Evolutionary conservation across 92 coral and sea anemone genomes (phyloP).

Genomic region (Bergia sp.): DNA sequence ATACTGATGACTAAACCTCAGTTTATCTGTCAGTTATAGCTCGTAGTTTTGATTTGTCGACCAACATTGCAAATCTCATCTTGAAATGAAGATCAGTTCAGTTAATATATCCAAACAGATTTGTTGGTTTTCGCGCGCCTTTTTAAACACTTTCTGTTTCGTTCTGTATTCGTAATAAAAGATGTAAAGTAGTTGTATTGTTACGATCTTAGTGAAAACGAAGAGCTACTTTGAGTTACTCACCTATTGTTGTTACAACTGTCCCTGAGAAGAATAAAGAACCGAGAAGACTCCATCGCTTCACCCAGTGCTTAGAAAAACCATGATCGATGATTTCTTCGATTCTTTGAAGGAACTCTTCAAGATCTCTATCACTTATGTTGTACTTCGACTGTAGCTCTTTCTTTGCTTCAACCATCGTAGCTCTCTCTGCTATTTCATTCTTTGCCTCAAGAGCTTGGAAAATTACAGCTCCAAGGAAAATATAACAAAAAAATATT

Average conservation of each 20-base stretch:
- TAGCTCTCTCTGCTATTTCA: slow-evolving; percentile 73
- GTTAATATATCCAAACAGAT: neutral
- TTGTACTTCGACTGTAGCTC: slow-evolving; percentile 81
- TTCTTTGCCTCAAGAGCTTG: slow-evolving; percentile 96
- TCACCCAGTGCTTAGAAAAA: slow-evolving; percentile 87
- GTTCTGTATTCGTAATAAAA: neutral
- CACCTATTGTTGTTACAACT: slow-evolving; percentile 97
- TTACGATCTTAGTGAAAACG: neutral
- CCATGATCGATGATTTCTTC: slow-evolving; percentile 96
- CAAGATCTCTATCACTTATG: slow-evolving; percentile 81
- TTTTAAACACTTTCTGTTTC: neutral
- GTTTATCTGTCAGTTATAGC: neutral
- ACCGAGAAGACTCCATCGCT: slow-evolving; percentile 88
- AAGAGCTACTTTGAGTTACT: slow-evolving; percentile 27
- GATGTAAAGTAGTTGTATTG: neutral
- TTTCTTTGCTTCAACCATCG: slow-evolving; percentile 59
- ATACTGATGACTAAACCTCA: neutral
- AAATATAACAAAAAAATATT: slow-evolving; percentile 77
- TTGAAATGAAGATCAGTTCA: neutral
- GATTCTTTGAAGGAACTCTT: slow-evolving; percentile 68
- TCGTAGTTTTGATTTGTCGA: neutral
- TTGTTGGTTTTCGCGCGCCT: neutral
- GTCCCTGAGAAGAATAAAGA: slow-evolving; percentile 97
- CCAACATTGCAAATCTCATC: neutral
- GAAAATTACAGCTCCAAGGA: slow-evolving; percentile 91